phyloP scores from a whole-genome alignment of 2,888 invertebrate species.

The Dendrolimus pini region DNA sequence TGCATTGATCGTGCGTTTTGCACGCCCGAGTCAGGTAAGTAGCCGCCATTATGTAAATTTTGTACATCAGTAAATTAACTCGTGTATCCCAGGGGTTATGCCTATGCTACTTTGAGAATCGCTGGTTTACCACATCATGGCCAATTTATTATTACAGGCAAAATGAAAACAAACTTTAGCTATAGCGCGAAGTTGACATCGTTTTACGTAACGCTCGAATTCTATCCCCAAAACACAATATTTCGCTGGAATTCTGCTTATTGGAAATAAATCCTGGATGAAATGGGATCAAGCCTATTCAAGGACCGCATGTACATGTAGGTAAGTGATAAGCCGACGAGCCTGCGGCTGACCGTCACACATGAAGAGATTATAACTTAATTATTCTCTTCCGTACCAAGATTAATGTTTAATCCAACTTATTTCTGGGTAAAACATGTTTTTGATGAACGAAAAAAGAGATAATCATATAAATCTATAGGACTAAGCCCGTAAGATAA shows the following conservation, averaged over 20 bases:
- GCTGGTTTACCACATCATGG: constrained; percentile 16
- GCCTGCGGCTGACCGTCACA: not conserved
- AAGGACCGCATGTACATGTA: constrained; percentile 20
- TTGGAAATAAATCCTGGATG: constrained; percentile 62
- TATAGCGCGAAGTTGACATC: constrained; percentile 17
- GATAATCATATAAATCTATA: no score
- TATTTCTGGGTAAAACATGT: not conserved
- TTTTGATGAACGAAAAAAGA: no score
- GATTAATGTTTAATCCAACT: not conserved
- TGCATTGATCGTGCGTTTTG: no score
- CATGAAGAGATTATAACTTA: constrained; percentile 4
- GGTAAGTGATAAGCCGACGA: constrained; percentile 10
- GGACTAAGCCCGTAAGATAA: no score
- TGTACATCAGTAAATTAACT: no score
- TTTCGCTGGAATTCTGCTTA: constrained; percentile 48
- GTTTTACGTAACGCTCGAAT: constrained; percentile 17
- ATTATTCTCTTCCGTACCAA: not conserved
- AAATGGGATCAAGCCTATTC: constrained; percentile 53
- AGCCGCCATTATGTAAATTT: no score
- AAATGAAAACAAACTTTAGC: constrained; percentile 32
- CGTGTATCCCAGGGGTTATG: no score
- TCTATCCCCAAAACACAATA: constrained; percentile 46
- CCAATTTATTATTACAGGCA: constrained; percentile 37
- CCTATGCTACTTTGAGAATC: no score
- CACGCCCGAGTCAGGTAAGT: no score